Evolutionary conservation across 2,888 invertebrate genomes (phyloP), one percentile per base, ranked within the genome.

Genomic region (Cepaea hortensis): DNA sequence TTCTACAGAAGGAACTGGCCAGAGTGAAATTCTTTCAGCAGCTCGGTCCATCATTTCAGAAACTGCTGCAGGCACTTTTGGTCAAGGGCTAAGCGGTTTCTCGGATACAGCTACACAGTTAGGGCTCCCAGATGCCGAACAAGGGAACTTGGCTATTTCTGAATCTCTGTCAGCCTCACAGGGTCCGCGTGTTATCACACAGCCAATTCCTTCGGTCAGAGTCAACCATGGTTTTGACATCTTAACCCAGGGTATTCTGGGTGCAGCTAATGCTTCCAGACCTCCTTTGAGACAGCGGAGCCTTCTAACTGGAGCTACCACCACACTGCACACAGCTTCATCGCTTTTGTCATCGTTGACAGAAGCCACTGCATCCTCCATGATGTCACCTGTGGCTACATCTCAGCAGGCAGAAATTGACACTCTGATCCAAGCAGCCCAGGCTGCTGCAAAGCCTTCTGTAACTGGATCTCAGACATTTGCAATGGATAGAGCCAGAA

Each of bases 141-240:
- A 62, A 35, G 62, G 11, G 23, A 79, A 13, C 35, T 62, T 62
- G 61, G 3, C 79, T 9, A 6, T 18, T 3, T 23, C 79, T 9
- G 80, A 84, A 18, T 15, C 83, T 11, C 23, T 35, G 6, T 46
- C 61, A 46, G n/a, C 35, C 13, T 15, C 68, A n/a, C 77, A 76
- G 55, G 84, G 80, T n/a, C 87, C 87, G 18, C 77, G 84, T 18
- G 81, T 87, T 61, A 87, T 87, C 18, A 87, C 87, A 3, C 87
- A 87, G 75, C 3, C 81, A 62, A 84, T 87, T 68, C 87, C 87
- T 11, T 84, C 87, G 1, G 46, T 81, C 70, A 87, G 80, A 75
- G 76, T 76, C 23, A 88, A 86, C 62, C 88, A 88, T 77, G 88
- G 88, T 3, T 88, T 86, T 48, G 88, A 88, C 48, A 88, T 88